Evolutionary conservation across 2,888 invertebrate species (phyloP), one percentile per base, ranked within the genome.

Genomic region (Girardia tigrina): DNA sequence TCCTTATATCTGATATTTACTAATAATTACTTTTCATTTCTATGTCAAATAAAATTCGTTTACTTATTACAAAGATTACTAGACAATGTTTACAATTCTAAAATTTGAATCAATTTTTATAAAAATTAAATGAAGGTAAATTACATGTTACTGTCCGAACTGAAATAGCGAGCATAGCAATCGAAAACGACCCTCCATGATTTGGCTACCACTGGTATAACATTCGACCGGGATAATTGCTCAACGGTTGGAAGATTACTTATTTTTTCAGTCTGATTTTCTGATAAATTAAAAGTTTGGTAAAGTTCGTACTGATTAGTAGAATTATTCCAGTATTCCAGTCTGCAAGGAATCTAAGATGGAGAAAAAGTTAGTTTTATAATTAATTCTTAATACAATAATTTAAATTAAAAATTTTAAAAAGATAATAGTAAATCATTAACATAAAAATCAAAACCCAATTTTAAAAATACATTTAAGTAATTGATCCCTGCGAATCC

Each of bases 91-190:
- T n/a, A n/a, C n/a, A n/a, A n/a, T n/a, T n/a, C n/a, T n/a, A 36
- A 36, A 36, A 36, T 36, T 12, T 12, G 36, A 36, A 36, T 36
- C 16, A 16, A 36, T 36, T 36, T 12, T 8, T 36, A 16, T 36
- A 36, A 36, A 36, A 36, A 36, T 36, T 36, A 8, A 36, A 36
- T 12, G 16, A 36, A 12, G 8, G 23, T 56, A 56, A n/a, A 56
- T 56, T 56, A 2, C 8, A 12, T n/a, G n/a, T n/a, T n/a, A n/a
- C 23, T 23, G 23, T 56, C 23, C 23, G n/a, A 4, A 56, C n/a
- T 56, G 56, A 56, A 12, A n/a, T 56, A 56, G n/a, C 56, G 56
- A 56, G 56, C 56, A 56, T 56, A 56, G n/a, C 56, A 56, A 56
- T 56, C 56, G 23, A 56, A 56, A 8, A 56, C 56, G 20, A 56